Percentiles rank a stretch among this genome's conserved stretches.
Evolutionary conservation across 1,140 invertebrate species (phyloP).

Genomic region (Bombus picipes): DNA sequence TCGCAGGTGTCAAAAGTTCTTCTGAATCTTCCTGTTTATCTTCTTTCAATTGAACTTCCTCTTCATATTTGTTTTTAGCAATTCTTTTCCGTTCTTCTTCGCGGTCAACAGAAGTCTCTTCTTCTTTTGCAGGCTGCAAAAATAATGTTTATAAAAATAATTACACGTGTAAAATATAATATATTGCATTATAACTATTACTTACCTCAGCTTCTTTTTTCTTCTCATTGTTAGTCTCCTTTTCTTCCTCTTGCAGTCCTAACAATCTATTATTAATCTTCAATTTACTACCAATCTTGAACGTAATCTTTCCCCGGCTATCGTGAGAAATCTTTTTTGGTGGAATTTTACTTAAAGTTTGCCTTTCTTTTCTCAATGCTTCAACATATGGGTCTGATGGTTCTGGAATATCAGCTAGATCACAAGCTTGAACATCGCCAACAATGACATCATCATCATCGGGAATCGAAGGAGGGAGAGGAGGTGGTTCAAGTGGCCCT

Average conservation of each 20-base stretch:
- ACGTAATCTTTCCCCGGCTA: conserved; percentile 79
- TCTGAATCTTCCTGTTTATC: not conserved
- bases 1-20: not conserved
- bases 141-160: not conserved
- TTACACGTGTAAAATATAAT: not conserved
- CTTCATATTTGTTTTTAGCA: conserved; percentile 33
- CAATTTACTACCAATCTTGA: conserved; percentile 79
- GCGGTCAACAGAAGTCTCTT: conserved; percentile 36
- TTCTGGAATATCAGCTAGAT: conserved; percentile 75
- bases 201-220: conserved; percentile 31
- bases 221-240: conserved; percentile 7
- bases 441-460: conserved; percentile 76
- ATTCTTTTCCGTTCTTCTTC: conserved; percentile 42
- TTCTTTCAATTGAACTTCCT: not conserved
- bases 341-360: conserved; percentile 77
- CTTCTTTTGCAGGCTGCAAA: conserved; percentile 23
- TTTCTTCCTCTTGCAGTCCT: conserved; percentile 68
- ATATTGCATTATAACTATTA: too few species aligned
- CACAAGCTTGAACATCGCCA: conserved; percentile 75
- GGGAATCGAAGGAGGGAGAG: conserved; percentile 67
- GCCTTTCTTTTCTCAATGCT: conserved; percentile 78
- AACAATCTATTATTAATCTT: conserved; percentile 77
- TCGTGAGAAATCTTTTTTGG: conserved; percentile 79
- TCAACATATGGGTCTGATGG: conserved; percentile 78
- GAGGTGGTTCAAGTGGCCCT: conserved; percentile 74